Evolutionary conservation across 2,113 vertebrate genomes (phyloP).

Genomic region (Gobius niger): DNA sequence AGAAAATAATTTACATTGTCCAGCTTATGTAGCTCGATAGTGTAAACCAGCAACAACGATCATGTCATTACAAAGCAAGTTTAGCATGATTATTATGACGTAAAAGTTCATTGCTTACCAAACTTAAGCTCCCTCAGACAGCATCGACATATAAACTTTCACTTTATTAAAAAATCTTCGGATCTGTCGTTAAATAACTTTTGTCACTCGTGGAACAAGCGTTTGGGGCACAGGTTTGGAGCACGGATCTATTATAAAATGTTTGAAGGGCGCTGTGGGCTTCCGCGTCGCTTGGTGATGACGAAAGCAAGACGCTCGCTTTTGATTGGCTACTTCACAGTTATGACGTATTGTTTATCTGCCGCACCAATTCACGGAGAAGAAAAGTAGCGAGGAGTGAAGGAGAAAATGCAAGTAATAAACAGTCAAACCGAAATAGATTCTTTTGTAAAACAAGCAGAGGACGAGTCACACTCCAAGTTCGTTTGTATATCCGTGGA

Average conservation of each 20-base stretch:
- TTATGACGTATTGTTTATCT: conserved; percentile 5
- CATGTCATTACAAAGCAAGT: too few species aligned
- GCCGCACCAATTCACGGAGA: not conserved
- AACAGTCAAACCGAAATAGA: not conserved
- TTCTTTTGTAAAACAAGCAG: not conserved
- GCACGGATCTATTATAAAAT: too few species aligned
- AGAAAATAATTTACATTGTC: too few species aligned
- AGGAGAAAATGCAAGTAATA: conserved; percentile 1
- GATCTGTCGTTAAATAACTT: not conserved
- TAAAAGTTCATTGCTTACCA: not conserved
- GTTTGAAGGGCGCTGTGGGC: not conserved
- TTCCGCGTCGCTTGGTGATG: not conserved
- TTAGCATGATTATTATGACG: too few species aligned
- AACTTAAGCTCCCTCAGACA: not conserved
- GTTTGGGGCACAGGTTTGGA: not conserved
- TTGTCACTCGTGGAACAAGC: not conserved
- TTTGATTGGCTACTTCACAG: not conserved
- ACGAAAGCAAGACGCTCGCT: not conserved
- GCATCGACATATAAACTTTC: not conserved
- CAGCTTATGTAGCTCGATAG: too few species aligned
- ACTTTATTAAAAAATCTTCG: not conserved
- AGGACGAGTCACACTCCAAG: not conserved
- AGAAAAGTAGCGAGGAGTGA: not conserved
- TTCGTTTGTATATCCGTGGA: conserved; percentile 1
- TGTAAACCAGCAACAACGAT: too few species aligned